Base-by-base conservation (phyloP, 2,113 vertebrate genomes). In the Ameiurus melas region DNA sequence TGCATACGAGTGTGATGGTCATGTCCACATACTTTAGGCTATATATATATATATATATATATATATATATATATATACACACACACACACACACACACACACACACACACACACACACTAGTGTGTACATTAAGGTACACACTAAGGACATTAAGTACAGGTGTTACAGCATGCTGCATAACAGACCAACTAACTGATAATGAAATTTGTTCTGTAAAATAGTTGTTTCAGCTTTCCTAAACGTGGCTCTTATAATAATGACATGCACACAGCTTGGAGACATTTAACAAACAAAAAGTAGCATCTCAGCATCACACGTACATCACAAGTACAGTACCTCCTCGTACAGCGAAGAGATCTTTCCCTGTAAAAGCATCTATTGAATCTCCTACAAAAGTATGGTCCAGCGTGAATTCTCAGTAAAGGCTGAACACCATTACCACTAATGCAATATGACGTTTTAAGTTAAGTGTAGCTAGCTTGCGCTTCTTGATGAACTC, bases 401-500 rank as follows among this genome's bases (percentile, higher is more conserved):
- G 25, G 13, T 47, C 25, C 25, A 22, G 19, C 57, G 2, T 36
- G 20, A 85, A 73, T 57, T 39, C 70, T 22, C 33, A 70, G 51
- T 77, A 27, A 66, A n/a, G 75, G 5, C 47, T 22, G 57, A 25
- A 70, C 14, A 27, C 20, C 53, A 53, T 57, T 6, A 43, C 55
- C 16, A 14, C 79, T 27, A 71, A 87, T 47, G 19, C 64, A 60
- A 60, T 81, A 66, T 80, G 19, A 62, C 30, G 39, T 78, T 89
- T 90, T 83, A 77, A 85, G 81, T 33, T 73, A 86, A 83, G 66
- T 70, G 89, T 43, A 85, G 66, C 78, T 62, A 85, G 87, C 88
- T 71, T 68, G 36, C 84, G 27, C 51, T 57, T 39, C 64, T 60
- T 92, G 89, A 91, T 85, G 58, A 68, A 92, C 55, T 71, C 85